Percentiles rank a stretch among this genome's conserved stretches.
Conservation (phyloP, 2,797 vertebrate species). For the Spea hammondii region DNA sequence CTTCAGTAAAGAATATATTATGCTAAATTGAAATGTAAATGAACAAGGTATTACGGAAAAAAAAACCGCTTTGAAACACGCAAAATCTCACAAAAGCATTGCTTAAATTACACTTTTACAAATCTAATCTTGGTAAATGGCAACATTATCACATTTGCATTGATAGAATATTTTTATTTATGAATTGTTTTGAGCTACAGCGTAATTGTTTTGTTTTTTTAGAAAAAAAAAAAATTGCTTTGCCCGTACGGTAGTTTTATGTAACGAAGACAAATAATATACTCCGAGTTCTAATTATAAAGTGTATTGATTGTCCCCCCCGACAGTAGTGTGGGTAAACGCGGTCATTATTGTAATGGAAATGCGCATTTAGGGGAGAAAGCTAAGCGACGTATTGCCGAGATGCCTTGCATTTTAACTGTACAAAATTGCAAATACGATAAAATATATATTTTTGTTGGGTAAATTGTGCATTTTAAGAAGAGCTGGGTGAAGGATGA, state of each 20-base stretch:
- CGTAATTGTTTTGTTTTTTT: neutral
- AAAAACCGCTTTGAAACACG: neutral
- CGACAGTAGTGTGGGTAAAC: too few relatives aligned
- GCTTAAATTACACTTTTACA: slow-evolving; percentile 29
- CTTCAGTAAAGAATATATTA: slow-evolving; percentile 31
- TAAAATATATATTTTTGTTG: too few relatives aligned
- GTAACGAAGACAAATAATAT: neutral
- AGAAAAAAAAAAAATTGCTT: too few relatives aligned
- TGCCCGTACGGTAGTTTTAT: too few relatives aligned
- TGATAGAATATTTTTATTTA: slow-evolving; percentile 21
- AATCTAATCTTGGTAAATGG: slow-evolving; percentile 39
- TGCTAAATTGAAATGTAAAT: slow-evolving; percentile 38
- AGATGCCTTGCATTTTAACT: too few relatives aligned
- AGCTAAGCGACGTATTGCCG: too few relatives aligned
- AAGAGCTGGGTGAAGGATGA: too few relatives aligned
- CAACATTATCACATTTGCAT: slow-evolving; percentile 27
- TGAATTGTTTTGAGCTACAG: slow-evolving; percentile 6
- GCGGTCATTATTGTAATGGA: too few relatives aligned
- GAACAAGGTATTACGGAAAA: neutral
- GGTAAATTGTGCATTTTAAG: too few relatives aligned
- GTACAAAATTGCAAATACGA: too few relatives aligned
- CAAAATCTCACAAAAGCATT: slow-evolving; percentile 14
- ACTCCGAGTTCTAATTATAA: neutral
- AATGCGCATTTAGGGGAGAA: too few relatives aligned
- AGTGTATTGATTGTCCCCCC: too few relatives aligned